These are phyloP conservation scores for Prionailurus bengalensis DNA, from an alignment of 2,113 vertebrate species.

Conservation along the genomic window DNA sequence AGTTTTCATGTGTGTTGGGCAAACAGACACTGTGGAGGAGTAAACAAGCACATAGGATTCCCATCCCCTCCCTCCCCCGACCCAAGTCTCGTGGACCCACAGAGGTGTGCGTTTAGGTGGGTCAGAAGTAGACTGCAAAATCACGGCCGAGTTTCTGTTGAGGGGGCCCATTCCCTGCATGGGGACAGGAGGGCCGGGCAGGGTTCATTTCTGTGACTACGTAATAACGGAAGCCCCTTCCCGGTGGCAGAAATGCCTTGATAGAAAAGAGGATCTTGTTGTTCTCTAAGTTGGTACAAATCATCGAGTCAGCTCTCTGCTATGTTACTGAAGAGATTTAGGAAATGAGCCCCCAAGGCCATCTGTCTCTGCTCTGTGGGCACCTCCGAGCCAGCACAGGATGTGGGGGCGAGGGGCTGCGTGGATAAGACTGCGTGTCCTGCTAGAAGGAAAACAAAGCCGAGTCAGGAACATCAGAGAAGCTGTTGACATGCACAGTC, in stretches of 20 bases:
- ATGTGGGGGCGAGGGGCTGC: not conserved
- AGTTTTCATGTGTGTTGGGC: not conserved
- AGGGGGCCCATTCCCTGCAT: not conserved
- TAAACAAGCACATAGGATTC: accelerated
- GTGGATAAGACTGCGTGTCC: not conserved
- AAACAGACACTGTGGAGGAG: not conserved
- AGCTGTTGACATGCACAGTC: not conserved
- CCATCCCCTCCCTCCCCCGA: too few species aligned
- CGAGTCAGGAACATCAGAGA: not conserved
- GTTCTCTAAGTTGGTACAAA: not conserved
- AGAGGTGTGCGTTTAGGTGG: not conserved
- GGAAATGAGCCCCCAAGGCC: not conserved
- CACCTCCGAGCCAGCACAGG: not conserved
- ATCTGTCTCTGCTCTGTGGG: not conserved
- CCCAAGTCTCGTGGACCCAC: not conserved
- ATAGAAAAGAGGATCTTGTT: not conserved
- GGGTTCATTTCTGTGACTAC: not conserved
- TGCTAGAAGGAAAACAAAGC: not conserved
- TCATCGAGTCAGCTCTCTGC: not conserved
- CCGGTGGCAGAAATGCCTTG: not conserved
- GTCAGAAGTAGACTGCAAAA: not conserved
- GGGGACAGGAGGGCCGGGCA: not conserved
- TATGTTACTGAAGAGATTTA: not conserved
- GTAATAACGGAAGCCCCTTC: not conserved
- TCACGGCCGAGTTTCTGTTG: not conserved